A percentile compares a stretch with the other conserved stretches of the same genome.
These are phyloP conservation scores for Athetis lepigone DNA, from an alignment of 2,888 invertebrate species.

Conservation along the genomic window DNA sequence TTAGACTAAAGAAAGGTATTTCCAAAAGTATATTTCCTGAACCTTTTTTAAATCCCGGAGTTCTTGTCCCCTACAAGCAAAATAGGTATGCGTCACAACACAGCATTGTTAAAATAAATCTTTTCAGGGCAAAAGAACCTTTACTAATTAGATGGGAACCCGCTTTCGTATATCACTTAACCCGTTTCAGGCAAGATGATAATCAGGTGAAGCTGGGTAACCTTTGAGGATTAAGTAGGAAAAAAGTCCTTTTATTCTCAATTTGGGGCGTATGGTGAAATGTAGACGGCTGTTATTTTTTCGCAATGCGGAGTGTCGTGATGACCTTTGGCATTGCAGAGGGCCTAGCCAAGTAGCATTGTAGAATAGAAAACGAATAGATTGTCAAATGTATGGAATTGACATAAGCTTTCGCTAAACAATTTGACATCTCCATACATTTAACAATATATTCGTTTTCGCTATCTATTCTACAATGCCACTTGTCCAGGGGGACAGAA, in stretches of 20 bases:
- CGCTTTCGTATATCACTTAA: constrained; percentile 56
- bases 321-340: no score
- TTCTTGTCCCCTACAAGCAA: constrained; percentile 7
- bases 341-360: no score
- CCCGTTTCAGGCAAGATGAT: constrained; percentile 49
- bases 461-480: no score
- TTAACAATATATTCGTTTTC: no score
- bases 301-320: constrained; percentile 38
- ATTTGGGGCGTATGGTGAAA: constrained; percentile 15
- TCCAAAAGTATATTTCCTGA: not conserved
- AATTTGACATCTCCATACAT: no score
- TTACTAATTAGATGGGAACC: constrained; percentile 56
- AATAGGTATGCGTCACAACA: constrained; percentile 37
- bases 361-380: no score
- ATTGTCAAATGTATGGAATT: no score
- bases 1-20: constrained; percentile 1
- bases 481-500: no score
- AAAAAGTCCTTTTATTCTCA: constrained; percentile 31
- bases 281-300: constrained; percentile 15
- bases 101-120: constrained; percentile 51
- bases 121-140: constrained; percentile 42
- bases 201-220: constrained; percentile 41
- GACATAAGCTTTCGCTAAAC: no score
- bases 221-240: constrained; percentile 42
- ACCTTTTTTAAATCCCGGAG: constrained; percentile 48